Conservation (phyloP, 2,888 invertebrate species). For the Ectemnius cavifrons region DNA sequence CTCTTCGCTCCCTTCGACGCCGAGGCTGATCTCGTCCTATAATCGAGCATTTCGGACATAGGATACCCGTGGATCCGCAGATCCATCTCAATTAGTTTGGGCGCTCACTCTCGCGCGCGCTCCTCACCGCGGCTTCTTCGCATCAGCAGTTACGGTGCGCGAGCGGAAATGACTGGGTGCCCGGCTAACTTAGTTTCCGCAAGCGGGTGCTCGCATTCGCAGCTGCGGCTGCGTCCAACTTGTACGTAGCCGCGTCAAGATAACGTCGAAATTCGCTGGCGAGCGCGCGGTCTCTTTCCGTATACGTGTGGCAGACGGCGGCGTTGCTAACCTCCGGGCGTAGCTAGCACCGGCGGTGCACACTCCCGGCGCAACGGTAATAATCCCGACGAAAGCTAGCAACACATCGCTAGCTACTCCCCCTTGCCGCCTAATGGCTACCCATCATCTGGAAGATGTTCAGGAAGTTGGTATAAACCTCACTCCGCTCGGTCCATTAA, state of each 20-base stretch:
- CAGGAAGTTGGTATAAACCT: slow-evolving; percentile 41
- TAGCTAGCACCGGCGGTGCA: slow-evolving; percentile 12
- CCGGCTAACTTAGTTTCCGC: slow-evolving; percentile 60
- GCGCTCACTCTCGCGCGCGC: slow-evolving; percentile 59
- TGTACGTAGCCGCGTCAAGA: slow-evolving; percentile 43
- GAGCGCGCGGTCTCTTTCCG: slow-evolving; percentile 34
- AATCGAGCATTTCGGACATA: background rate
- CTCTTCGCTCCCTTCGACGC: no score
- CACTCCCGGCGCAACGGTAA: slow-evolving; percentile 43
- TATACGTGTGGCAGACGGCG: background rate
- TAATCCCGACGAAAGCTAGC: slow-evolving; percentile 35
- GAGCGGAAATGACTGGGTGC: slow-evolving; percentile 57
- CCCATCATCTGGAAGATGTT: slow-evolving; percentile 48
- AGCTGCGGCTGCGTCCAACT: slow-evolving; percentile 36
- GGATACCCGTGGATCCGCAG: slow-evolving; percentile 21
- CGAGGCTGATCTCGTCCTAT: no score
- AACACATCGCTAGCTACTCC: background rate
- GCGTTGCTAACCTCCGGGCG: background rate
- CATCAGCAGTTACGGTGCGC: slow-evolving; percentile 47
- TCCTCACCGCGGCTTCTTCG: slow-evolving; percentile 51
- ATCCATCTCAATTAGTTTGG: slow-evolving; percentile 65
- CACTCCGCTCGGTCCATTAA: slow-evolving; percentile 54
- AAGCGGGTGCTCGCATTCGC: slow-evolving; percentile 32
- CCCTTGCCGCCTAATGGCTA: slow-evolving; percentile 24
- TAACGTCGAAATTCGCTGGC: slow-evolving; percentile 54